These are phyloP conservation scores for Pseudorectes ferrugineus DNA, from an alignment of 2,113 vertebrate species.

Conservation along the genomic window DNA sequence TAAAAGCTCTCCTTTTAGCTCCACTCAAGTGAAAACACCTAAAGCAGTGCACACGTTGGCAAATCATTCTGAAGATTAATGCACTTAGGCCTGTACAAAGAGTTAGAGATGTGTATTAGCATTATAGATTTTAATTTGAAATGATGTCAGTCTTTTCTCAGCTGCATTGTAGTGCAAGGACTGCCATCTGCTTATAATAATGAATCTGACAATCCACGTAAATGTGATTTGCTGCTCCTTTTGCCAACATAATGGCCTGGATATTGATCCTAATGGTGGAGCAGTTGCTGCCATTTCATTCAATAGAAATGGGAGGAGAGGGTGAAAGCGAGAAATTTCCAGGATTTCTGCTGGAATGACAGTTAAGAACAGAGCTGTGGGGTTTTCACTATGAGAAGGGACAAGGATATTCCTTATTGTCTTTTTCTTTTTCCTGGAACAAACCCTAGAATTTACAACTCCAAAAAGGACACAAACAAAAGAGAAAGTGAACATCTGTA, in stretches of 20 bases:
- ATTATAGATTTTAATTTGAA: conserved; percentile 98
- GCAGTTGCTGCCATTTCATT: conserved; percentile 79
- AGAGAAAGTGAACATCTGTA: neutral
- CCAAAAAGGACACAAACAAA: neutral
- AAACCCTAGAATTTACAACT: rapidly evolving
- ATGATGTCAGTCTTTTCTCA: conserved; percentile 87
- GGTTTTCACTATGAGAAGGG: neutral
- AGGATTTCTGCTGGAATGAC: neutral
- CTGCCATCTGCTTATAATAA: conserved; percentile 96
- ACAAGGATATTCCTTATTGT: neutral
- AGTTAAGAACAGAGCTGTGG: neutral
- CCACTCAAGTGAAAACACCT: conserved; percentile 74
- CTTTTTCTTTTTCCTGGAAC: neutral
- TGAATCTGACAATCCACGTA: conserved; percentile 88
- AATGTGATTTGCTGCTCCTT: conserved; percentile 88
- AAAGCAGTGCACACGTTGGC: conserved; percentile 56
- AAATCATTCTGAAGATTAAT: conserved; percentile 79
- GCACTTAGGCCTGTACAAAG: conserved; percentile 75
- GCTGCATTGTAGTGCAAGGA: conserved; percentile 80
- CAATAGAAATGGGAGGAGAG: conserved; percentile 72
- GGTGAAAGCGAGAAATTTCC: conserved; percentile 25
- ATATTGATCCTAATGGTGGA: conserved; percentile 89
- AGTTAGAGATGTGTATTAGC: conserved; percentile 84
- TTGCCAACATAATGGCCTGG: conserved; percentile 85
- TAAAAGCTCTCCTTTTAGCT: conserved; percentile 71